Conservation (phyloP, 2,113 vertebrate species). For the Pangasianodon hypophthalmus region DNA sequence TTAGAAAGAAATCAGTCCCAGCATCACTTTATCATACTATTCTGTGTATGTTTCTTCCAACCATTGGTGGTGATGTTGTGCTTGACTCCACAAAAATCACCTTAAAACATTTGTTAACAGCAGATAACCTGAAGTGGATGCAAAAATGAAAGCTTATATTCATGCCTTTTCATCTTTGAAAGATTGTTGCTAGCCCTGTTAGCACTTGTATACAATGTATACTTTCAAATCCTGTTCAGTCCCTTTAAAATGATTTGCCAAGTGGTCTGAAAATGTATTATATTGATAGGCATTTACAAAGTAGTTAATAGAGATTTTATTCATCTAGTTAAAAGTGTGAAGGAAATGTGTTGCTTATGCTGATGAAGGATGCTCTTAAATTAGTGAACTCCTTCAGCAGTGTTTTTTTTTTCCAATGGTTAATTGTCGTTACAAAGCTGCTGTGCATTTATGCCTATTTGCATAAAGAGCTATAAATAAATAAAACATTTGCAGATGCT, state of each 20-base stretch:
- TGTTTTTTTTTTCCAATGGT: not conserved
- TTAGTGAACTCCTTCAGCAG: not conserved
- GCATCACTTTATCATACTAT: too few relatives aligned
- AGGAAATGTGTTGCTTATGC: not conserved
- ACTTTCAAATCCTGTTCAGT: not conserved
- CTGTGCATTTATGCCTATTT: not conserved
- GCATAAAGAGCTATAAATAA: not conserved
- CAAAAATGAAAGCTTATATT: not conserved
- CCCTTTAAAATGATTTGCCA: not conserved
- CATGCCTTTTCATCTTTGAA: not conserved
- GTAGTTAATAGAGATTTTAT: not conserved
- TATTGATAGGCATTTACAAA: not conserved
- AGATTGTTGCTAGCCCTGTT: not conserved
- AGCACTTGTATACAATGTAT: not conserved
- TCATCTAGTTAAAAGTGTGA: not conserved
- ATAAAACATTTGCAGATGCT: constrained; percentile 3
- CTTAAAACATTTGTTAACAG: not conserved
- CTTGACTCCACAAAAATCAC: not conserved
- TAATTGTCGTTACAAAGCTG: not conserved
- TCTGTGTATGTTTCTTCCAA: not conserved
- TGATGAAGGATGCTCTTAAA: not conserved
- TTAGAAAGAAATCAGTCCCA: not conserved
- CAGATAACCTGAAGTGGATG: not conserved
- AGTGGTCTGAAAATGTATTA: not conserved
- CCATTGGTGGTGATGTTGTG: not conserved